phyloP scores from a whole-genome alignment of 2,113 vertebrate species.

The Lethenteron reissneri region DNA sequence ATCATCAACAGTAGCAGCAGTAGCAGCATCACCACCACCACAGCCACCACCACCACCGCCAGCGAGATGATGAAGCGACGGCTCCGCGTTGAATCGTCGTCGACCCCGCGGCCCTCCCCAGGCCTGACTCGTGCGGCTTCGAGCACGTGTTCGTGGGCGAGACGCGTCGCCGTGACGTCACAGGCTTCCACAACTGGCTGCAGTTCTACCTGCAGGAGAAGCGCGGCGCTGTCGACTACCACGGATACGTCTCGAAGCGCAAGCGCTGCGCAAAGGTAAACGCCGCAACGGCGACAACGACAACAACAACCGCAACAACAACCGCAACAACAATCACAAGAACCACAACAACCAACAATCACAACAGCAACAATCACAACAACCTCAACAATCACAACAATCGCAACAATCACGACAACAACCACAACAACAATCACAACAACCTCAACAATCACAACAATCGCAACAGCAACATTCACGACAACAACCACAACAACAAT shows the following conservation, averaged over 20 bases:
- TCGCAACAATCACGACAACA: too few species aligned
- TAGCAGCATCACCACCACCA: neutral
- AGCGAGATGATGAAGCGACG: neutral
- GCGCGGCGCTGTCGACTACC: slow-evolving; percentile 33
- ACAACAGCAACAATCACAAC: too few species aligned
- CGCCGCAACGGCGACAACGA: slow-evolving; percentile 17
- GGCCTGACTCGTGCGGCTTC: slow-evolving; percentile 49
- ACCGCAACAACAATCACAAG: too few species aligned
- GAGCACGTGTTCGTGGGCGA: slow-evolving; percentile 64
- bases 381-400: too few species aligned
- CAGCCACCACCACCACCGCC: neutral
- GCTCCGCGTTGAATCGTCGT: neutral
- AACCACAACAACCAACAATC: too few species aligned
- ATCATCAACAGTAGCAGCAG: neutral
- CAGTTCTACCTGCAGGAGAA: slow-evolving; percentile 64
- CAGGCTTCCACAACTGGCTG: slow-evolving; percentile 59
- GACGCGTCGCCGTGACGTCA: slow-evolving; percentile 28
- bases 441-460: too few species aligned
- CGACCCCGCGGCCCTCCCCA: slow-evolving; percentile 11
- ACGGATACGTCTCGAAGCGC: slow-evolving; percentile 33
- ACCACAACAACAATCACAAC: too few species aligned
- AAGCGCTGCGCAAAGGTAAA: slow-evolving; percentile 6
- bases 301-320: slow-evolving; percentile 19
- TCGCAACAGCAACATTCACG: too few species aligned
- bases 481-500: too few species aligned